Evolutionary conservation across 2,113 vertebrate species (phyloP), one percentile per base, ranked within the genome.

Genomic region (Pygoscelis adeliae): DNA sequence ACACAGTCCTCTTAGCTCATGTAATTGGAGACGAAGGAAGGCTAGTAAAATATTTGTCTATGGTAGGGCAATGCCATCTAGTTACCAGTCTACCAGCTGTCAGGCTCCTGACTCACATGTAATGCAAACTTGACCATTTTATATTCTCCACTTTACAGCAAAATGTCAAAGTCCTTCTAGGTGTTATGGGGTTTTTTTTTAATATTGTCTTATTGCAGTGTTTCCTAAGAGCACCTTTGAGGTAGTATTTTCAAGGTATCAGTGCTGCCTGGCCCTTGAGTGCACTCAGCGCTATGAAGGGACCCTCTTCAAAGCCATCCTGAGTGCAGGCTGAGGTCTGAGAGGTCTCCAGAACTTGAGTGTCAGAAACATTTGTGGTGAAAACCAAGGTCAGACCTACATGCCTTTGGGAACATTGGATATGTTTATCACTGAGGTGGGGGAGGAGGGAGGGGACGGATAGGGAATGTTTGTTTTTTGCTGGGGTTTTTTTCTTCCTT

Each of bases 41-140:
- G 71, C 61, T 89, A 47, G 27, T 94, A 87, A 89, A 95, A 96
- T 96, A 93, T 96, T 96, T 94, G 88, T 96, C 93, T 90, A 84
- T 93, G 83, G 88, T 73, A 96, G 85, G 83, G 91, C 83, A 87
- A 40, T 93, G 77, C 83, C 84, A 87, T 96, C 86, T 69, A 71
- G 44, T 95, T 89, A 78, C 80, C 69, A 91, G 80, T 69, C 76
- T 94, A 82, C 94, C 92, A 96, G 73, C 95, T 96, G 93, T 94
- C 73, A 92, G 80, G 18, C 23, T 95, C 8, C 73, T 92, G 87
- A 91, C 70, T 94, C 90, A 93, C 61, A 9, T 30, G 66, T 88
- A 71, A 38, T 56, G 25, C 83, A 89, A 94, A 94, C 72, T 74
- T 62, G 49, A 50, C 59, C 46, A n/a, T 92, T 97, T 92, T 80